A percentile compares a stretch with the other conserved stretches of the same genome.
These are phyloP conservation scores for Mugil cephalus DNA, from an alignment of 2,113 vertebrate species.

Conservation along the genomic window DNA sequence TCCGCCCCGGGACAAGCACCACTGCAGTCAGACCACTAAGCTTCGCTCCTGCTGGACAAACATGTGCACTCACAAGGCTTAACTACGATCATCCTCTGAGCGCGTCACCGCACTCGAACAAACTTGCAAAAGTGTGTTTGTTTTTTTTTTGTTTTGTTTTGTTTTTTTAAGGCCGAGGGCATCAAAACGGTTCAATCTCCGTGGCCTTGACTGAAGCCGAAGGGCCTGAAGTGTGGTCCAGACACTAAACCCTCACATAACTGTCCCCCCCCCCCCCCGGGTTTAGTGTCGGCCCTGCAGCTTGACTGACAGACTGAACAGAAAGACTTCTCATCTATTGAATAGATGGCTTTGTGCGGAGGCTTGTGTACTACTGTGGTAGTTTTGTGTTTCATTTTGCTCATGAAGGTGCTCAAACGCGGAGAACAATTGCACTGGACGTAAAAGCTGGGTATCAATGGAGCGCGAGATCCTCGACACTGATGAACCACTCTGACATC, in stretches of 20 bases:
- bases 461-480: conserved; percentile 74
- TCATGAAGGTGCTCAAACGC: conserved; percentile 72
- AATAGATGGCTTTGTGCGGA: conserved; percentile 66
- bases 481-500: conserved; percentile 73
- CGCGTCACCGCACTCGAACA: conserved; percentile 16
- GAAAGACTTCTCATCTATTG: conserved; percentile 61
- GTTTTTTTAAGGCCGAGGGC: conserved; percentile 13
- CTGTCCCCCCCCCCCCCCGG: conserved; percentile 3
- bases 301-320: conserved; percentile 39
- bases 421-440: conserved; percentile 80
- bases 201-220: conserved; percentile 69
- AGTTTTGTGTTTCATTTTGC: conserved; percentile 71
- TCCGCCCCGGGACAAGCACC: conserved; percentile 32
- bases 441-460: conserved; percentile 63
- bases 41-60: conserved; percentile 55
- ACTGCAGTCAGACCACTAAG: conserved; percentile 57
- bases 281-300: conserved; percentile 36
- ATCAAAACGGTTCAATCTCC: conserved; percentile 45
- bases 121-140: neutral
- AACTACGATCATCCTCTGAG: conserved; percentile 28
- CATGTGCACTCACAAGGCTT: conserved; percentile 48
- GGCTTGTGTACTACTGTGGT: conserved; percentile 77
- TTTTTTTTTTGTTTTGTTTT: too few relatives aligned
- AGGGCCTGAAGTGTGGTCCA: conserved; percentile 20
- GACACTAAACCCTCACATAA: conserved; percentile 26